phyloP scores from a whole-genome alignment of 2,888 invertebrate species.

The Scaptomyza polygonia region DNA sequence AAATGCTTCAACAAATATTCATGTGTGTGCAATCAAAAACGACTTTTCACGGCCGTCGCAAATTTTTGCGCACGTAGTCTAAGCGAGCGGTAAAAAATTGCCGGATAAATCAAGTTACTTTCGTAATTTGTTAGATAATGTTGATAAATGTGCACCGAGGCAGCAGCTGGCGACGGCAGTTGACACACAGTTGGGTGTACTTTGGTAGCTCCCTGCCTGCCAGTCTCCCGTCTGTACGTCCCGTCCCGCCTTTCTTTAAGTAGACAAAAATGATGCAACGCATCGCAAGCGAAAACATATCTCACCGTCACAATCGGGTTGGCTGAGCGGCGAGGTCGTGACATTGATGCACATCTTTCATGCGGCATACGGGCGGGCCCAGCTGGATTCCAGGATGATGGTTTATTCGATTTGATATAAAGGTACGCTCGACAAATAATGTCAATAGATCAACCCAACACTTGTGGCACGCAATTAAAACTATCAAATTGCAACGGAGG shows the following conservation, averaged over 20 bases:
- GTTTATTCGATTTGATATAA: conserved; percentile 62
- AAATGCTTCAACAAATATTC: conserved; percentile 31
- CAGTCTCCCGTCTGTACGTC: neutral
- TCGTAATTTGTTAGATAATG: conserved; percentile 82
- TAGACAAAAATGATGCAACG: conserved; percentile 50
- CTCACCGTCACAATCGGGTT: conserved; percentile 28
- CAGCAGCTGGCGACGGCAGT: conserved; percentile 46
- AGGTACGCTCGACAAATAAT: conserved; percentile 52
- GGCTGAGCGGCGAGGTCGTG: conserved; percentile 1
- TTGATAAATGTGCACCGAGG: conserved; percentile 74
- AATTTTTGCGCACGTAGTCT: conserved; percentile 52
- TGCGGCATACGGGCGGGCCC: neutral
- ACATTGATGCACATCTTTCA: conserved; percentile 37
- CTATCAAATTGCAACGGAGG: conserved; percentile 61
- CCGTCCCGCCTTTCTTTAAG: conserved; percentile 25
- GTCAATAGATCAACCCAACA: conserved; percentile 67
- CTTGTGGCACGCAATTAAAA: conserved; percentile 62
- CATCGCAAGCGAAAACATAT: conserved; percentile 32
- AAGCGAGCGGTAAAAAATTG: conserved; percentile 68
- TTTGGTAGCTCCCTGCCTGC: conserved; percentile 12
- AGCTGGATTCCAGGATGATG: conserved; percentile 20
- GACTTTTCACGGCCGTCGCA: conserved; percentile 70
- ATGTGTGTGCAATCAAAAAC: conserved; percentile 46
- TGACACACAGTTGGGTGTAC: conserved; percentile 67
- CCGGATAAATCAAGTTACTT: conserved; percentile 83